Percentiles rank a stretch among this genome's conserved stretches.
Evolutionary conservation across 2,113 vertebrate genomes (phyloP).

Genomic region (Meles meles): DNA sequence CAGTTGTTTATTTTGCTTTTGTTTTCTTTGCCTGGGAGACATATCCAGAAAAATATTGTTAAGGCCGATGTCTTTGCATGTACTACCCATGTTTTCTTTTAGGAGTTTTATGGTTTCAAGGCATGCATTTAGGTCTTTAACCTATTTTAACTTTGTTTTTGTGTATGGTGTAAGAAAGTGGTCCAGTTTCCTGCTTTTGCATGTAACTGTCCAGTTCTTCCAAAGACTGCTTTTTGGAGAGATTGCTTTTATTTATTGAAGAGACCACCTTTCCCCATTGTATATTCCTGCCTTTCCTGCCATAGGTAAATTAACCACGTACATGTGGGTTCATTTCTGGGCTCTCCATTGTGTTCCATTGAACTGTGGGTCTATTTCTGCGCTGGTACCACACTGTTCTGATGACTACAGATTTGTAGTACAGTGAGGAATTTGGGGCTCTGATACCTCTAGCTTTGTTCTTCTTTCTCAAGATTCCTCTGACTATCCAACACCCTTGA

Average conservation of each 20-base stretch:
- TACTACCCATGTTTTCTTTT: background rate
- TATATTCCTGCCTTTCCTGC: background rate
- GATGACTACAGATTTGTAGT: background rate
- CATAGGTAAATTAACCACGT: background rate
- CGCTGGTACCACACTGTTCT: background rate
- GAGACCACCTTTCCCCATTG: background rate
- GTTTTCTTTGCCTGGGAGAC: background rate
- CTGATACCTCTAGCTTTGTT: background rate
- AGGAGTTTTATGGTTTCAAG: background rate
- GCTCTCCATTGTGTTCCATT: background rate
- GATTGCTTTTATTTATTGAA: background rate
- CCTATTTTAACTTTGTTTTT: background rate
- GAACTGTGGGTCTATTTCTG: background rate
- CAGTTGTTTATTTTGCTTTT: background rate
- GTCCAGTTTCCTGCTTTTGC: background rate
- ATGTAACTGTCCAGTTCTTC: background rate
- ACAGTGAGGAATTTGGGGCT: background rate
- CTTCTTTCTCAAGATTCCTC: background rate
- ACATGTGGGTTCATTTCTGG: background rate
- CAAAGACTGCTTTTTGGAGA: background rate
- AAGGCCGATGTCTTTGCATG: background rate
- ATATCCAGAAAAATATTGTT: background rate
- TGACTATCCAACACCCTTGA: background rate
- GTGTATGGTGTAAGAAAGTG: background rate
- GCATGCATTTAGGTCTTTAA: background rate